Percentiles rank a stretch among this genome's conserved stretches.
phyloP scores from a whole-genome alignment of 2,797 vertebrate species.

The Aratinga solstitialis region DNA sequence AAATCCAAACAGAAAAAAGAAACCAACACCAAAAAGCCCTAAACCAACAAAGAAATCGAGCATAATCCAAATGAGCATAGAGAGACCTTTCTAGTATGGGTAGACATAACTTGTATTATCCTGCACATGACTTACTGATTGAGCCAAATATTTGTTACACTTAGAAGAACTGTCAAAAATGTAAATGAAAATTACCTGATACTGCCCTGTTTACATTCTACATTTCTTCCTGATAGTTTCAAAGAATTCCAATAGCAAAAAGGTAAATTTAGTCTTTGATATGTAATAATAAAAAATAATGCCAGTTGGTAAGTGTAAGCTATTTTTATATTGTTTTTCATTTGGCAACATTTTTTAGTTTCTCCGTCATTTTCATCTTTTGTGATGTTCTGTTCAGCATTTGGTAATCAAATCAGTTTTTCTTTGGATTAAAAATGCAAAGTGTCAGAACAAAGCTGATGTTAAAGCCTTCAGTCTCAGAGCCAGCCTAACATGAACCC shows the following conservation, averaged over 20 bases:
- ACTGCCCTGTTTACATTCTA: not conserved
- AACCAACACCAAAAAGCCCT: not conserved
- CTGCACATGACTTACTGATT: not conserved
- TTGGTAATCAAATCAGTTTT: not conserved
- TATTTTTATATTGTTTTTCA: not conserved
- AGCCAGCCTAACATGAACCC: not conserved
- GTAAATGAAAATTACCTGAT: not conserved
- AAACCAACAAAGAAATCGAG: not conserved
- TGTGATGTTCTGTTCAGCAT: not conserved
- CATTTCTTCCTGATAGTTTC: not conserved
- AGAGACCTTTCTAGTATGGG: not conserved
- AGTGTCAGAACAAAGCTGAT: not conserved
- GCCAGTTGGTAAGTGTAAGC: not conserved
- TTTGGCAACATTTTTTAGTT: not conserved
- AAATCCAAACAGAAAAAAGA: not conserved
- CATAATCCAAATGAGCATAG: not conserved
- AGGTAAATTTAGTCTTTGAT: not conserved
- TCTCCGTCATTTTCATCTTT: not conserved
- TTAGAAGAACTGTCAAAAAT: not conserved
- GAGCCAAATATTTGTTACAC: not conserved
- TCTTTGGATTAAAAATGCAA: not conserved
- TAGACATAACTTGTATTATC: not conserved
- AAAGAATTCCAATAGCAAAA: not conserved
- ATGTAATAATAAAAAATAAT: not conserved
- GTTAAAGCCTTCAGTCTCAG: conserved; percentile 19